Evolutionary conservation across 1,140 invertebrate genomes (phyloP), one percentile per base, ranked within the genome.

Genomic region (Tetramorium simillimum): DNA sequence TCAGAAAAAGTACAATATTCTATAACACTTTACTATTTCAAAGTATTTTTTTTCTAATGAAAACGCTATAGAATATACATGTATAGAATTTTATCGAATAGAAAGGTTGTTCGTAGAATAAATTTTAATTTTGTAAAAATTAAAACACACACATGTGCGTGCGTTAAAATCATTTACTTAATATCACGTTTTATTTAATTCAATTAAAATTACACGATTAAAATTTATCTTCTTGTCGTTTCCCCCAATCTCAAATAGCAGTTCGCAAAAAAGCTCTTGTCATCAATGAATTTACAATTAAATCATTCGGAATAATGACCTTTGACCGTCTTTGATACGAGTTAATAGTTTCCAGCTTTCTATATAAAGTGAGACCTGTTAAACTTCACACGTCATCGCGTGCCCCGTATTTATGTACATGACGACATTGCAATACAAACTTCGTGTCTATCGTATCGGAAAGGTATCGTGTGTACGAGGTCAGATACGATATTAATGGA

Each of bases 401-500:
- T 82, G 67, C 58, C n/a, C 43, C 21, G 21, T 12, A 81, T 81
- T 81, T 70, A 67, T 33, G 33, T 33, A 33, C 63, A 73, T 85
- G 77, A 89, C 86, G 58, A 51, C 51, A 37, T 18, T 51, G 56
- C 62, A 78, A 87, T 87, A 87, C 86, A 84, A 84, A 87, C 75
- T 89, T 80, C 72, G 65, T 82, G 81, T 80, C 56, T 77, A 72
- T 28, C 56, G 40, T 37, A 65, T 43, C 18, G 40, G n/a, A 65
- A 86, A 70, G 58, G 87, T 87, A 85, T 87, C 67, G 67, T 87
- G 67, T 87, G 87, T 49, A 28, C 60, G 75, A 87, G 80, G 73
- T 87, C 88, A 82, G 72, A 76, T 86, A 77, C 77, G 86, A 91
- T 89, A 89, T 91, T 90, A 92, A 92, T 91, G 85, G 76, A 86